Percentiles rank a stretch among this genome's conserved stretches.
These are phyloP conservation scores for Acanthosepion esculentum DNA, from an alignment of 2,888 invertebrate genomes.

Conservation along the genomic window DNA sequence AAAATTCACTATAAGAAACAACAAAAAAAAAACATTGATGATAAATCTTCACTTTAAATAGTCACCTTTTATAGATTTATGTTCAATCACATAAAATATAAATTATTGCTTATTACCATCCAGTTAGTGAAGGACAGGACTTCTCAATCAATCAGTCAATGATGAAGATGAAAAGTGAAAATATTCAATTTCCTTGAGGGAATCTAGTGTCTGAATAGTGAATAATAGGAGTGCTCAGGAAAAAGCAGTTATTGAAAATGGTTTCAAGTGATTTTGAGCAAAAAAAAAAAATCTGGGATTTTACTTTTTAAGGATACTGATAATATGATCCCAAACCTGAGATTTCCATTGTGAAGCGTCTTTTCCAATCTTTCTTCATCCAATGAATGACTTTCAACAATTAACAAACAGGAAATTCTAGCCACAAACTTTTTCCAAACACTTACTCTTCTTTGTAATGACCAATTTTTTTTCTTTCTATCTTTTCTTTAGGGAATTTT, in stretches of 20 bases:
- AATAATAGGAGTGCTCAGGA: not conserved
- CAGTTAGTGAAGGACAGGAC: not conserved
- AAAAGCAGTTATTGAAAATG: not conserved
- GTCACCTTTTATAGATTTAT: slow-evolving; percentile 21
- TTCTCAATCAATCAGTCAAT: not conserved
- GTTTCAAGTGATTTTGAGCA: not conserved
- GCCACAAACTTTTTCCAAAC: not conserved
- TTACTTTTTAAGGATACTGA: not conserved
- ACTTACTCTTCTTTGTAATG: not conserved
- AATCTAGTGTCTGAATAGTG: not conserved
- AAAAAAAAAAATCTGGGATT: too few species aligned
- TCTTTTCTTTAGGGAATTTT: not conserved
- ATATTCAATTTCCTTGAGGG: not conserved
- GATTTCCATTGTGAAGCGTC: not conserved
- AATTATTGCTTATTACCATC: slow-evolving; percentile 8
- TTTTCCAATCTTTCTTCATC: not conserved
- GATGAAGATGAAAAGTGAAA: not conserved
- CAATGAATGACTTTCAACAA: not conserved
- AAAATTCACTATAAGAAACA: too few species aligned
- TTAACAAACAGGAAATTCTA: not conserved
- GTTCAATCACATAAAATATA: slow-evolving; percentile 18
- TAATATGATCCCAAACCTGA: not conserved
- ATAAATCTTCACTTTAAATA: not conserved
- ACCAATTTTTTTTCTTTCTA: not conserved
- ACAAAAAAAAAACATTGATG: too few species aligned